Percentiles rank a stretch among this genome's conserved stretches.
Conservation (phyloP, 1,140 invertebrate genomes). For the Drosophila sproati region DNA sequence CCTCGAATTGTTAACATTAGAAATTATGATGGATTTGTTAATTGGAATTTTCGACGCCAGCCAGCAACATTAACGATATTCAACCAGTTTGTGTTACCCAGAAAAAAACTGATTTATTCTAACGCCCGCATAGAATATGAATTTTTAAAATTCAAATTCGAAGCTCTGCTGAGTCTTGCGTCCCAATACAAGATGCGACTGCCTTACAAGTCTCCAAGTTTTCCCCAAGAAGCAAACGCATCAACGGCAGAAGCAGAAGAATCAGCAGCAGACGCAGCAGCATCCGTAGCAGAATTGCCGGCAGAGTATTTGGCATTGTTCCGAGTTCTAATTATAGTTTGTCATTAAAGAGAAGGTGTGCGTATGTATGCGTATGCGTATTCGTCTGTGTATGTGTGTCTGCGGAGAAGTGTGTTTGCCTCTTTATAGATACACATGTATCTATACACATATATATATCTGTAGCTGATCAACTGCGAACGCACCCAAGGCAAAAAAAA, state of each 20-base stretch:
- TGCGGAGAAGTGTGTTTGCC: conserved; percentile 41
- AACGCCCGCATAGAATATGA: conserved; percentile 28
- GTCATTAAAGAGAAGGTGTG: conserved; percentile 78
- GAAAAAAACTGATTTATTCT: conserved; percentile 8
- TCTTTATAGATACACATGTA: conserved; percentile 27
- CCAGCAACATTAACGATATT: conserved; percentile 39
- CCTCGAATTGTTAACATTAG: conserved; percentile 64
- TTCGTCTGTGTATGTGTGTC: conserved; percentile 13
- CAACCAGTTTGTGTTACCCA: conserved; percentile 58
- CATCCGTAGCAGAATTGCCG: conserved; percentile 61
- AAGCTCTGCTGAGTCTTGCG: conserved; percentile 16
- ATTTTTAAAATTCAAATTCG: conserved; percentile 8
- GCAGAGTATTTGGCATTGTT: conserved; percentile 83
- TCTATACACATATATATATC: conserved; percentile 12
- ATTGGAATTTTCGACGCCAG: conserved; percentile 68
- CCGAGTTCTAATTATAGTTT: conserved; percentile 83
- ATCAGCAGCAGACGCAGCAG: conserved; percentile 16
- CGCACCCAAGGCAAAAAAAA: conserved; percentile 60
- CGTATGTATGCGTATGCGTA: conserved; percentile 41
- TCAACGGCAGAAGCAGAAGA: conserved; percentile 30
- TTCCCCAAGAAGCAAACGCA: conserved; percentile 11
- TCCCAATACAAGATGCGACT: background rate
- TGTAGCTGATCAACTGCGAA: conserved; percentile 23
- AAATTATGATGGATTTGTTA: conserved; percentile 83
- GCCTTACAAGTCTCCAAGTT: conserved; percentile 24